These are phyloP conservation scores for Psammodynastes pulverulentus DNA, from an alignment of 2,113 vertebrate genomes.

Conservation along the genomic window DNA sequence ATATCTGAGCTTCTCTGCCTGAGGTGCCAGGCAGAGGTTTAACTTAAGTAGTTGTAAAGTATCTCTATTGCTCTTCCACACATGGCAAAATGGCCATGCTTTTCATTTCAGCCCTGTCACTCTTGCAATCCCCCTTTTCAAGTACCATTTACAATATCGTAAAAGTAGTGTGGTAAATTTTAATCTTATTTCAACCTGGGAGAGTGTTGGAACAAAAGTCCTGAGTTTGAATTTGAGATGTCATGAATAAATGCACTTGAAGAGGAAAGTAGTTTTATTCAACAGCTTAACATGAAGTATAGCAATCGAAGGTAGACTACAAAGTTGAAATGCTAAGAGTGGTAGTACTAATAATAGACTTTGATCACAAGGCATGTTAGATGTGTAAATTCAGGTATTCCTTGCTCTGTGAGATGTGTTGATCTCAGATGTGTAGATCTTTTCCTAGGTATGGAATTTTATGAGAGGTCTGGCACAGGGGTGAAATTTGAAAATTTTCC, in stretches of 20 bases:
- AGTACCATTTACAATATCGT: not conserved
- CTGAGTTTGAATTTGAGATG: not conserved
- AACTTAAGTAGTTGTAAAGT: not conserved
- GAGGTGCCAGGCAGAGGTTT: not conserved
- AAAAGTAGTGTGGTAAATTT: not conserved
- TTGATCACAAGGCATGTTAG: not conserved
- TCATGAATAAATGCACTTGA: not conserved
- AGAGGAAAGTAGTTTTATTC: not conserved
- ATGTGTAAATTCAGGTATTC: not conserved
- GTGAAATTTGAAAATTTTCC: too few species aligned
- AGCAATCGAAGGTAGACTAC: not conserved
- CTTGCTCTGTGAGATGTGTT: not conserved
- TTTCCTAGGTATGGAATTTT: not conserved
- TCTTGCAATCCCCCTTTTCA: not conserved
- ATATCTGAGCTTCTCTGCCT: not conserved
- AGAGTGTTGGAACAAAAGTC: not conserved
- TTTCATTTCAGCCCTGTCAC: not conserved
- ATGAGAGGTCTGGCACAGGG: not conserved
- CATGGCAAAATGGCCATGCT: not conserved
- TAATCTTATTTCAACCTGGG: not conserved
- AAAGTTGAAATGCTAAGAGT: not conserved
- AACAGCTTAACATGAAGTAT: not conserved
- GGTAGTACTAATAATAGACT: not conserved
- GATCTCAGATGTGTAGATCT: not conserved
- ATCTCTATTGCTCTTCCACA: not conserved